A percentile compares a stretch with the other conserved stretches of the same genome.
phyloP scores from a whole-genome alignment of 2,888 invertebrate genomes.

The Choreutis nemorana region DNA sequence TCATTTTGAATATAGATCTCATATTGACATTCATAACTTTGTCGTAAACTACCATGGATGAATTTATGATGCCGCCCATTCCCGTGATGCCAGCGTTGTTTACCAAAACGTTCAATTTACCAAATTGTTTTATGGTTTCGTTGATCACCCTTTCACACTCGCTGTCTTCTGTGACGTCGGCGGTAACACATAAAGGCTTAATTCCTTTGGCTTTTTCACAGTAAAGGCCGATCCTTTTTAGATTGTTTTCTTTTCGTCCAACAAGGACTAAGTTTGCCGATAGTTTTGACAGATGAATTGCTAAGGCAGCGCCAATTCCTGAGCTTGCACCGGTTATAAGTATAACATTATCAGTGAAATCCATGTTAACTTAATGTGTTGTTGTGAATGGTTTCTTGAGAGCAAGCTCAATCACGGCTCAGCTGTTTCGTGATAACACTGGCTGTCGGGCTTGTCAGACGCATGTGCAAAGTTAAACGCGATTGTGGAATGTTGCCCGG shows the following conservation, averaged over 20 bases:
- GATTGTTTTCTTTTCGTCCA: constrained; percentile 52
- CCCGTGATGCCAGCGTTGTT: constrained; percentile 88
- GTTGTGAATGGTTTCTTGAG: too few relatives aligned
- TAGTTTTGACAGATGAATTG: constrained; percentile 70
- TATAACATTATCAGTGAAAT: constrained; percentile 68
- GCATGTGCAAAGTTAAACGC: too few relatives aligned
- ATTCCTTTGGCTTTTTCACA: constrained; percentile 64
- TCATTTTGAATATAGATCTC: constrained; percentile 79
- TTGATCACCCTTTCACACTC: constrained; percentile 72
- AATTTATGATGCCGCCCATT: constrained; percentile 81
- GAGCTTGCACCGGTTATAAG: constrained; percentile 77
- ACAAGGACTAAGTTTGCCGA: constrained; percentile 71
- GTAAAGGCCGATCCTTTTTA: constrained; percentile 43
- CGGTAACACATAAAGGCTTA: constrained; percentile 65
- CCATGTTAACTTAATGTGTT: constrained; percentile 56
- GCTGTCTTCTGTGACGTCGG: constrained; percentile 72
- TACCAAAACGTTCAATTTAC: constrained; percentile 77
- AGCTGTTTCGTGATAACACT: too few relatives aligned
- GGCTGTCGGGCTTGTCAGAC: too few relatives aligned
- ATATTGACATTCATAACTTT: constrained; percentile 86
- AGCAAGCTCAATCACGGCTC: too few relatives aligned
- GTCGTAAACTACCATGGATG: constrained; percentile 84
- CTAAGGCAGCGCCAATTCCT: constrained; percentile 77
- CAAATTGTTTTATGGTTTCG: constrained; percentile 73
- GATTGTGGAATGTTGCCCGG: too few relatives aligned